Conservation (phyloP, 2,888 invertebrate genomes). For the Drosophila nigritarsus region DNA sequence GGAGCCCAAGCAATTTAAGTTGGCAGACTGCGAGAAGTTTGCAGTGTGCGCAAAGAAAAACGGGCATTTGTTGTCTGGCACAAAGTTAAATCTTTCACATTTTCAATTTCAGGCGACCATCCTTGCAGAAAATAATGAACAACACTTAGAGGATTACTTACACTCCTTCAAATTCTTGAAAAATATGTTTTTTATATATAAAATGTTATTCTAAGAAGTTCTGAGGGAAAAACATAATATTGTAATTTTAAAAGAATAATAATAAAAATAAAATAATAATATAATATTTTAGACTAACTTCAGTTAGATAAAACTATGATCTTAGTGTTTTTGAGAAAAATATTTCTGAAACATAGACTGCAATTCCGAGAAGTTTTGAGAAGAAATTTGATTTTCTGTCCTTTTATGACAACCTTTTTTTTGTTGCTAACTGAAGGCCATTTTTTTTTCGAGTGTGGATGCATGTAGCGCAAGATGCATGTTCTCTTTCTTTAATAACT, state of each 20-base stretch:
- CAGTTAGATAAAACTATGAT: background rate
- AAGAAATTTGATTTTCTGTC: fast-evolving
- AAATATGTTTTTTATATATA: too few relatives aligned
- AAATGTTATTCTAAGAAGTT: too few relatives aligned
- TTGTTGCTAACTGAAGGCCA: background rate
- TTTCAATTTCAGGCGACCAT: slow-evolving; percentile 6
- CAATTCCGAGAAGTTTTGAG: background rate
- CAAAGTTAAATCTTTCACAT: slow-evolving; percentile 37
- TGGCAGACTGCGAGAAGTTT: background rate
- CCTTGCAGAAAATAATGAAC: slow-evolving; percentile 30
- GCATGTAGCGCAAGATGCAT: slow-evolving; percentile 20
- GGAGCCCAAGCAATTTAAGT: slow-evolving; percentile 24
- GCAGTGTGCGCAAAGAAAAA: background rate
- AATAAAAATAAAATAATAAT: too few relatives aligned
- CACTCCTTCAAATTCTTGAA: background rate
- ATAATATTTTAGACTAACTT: background rate
- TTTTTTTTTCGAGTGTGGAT: background rate
- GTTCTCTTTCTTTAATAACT: slow-evolving; percentile 46
- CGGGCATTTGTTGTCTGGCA: slow-evolving; percentile 7
- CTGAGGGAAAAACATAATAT: too few relatives aligned
- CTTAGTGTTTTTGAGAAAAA: background rate
- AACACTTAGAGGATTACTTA: slow-evolving; percentile 24
- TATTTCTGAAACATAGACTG: background rate
- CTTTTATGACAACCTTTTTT: background rate
- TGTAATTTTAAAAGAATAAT: too few relatives aligned